Evolutionary conservation across 2,113 vertebrate species (phyloP).

Genomic region (rabbit (Oryctolagus cuniculus)): DNA sequence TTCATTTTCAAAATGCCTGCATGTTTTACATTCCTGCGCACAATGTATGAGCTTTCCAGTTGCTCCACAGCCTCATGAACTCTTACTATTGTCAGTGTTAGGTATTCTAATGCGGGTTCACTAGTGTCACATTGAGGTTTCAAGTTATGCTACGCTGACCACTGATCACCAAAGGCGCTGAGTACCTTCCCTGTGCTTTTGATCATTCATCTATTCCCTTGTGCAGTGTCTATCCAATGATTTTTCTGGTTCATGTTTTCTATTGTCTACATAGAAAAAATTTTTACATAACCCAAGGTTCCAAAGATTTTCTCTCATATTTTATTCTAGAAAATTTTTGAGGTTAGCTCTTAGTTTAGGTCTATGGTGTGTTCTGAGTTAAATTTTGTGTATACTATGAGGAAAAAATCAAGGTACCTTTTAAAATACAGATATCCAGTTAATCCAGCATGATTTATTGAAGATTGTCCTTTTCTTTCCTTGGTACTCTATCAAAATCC

Average conservation of each 20-base stretch:
- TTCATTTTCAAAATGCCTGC: neutral
- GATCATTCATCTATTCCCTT: neutral
- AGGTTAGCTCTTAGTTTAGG: slow-evolving; percentile 15
- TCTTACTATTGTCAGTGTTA: neutral
- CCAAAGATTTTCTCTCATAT: slow-evolving; percentile 6
- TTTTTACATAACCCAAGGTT: neutral
- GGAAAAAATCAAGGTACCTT: neutral
- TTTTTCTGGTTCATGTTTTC: neutral
- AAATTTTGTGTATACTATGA: neutral
- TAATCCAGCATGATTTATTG: neutral
- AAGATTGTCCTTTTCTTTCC: neutral
- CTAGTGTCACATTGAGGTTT: neutral
- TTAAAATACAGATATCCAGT: neutral
- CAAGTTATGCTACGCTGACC: neutral
- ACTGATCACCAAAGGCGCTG: neutral
- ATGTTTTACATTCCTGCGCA: neutral
- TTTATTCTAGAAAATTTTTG: slow-evolving; percentile 6
- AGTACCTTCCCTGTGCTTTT: neutral
- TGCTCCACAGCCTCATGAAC: neutral
- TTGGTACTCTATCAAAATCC: slow-evolving; percentile 12
- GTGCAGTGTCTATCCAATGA: neutral
- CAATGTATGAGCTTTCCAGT: neutral
- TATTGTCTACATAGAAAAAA: neutral
- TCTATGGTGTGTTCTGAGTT: neutral
- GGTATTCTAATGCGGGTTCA: neutral